Evolutionary conservation across 2,888 invertebrate species (phyloP).

Genomic region (Ganaspis brasiliensis): DNA sequence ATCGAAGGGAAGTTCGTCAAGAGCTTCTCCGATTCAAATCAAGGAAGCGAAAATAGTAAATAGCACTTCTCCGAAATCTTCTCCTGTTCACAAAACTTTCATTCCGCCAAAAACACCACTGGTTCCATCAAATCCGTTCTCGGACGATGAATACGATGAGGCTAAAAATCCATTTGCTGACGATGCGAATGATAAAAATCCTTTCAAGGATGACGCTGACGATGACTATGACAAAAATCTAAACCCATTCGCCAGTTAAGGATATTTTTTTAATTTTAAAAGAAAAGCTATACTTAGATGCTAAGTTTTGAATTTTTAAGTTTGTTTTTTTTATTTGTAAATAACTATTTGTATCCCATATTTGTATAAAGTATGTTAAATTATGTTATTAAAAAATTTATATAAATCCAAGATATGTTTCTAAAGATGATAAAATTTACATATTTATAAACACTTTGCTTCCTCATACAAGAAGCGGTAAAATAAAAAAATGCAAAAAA

Average conservation of each 20-base stretch:
- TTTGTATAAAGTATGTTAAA: conserved; percentile 27
- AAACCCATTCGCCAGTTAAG: conserved; percentile 85
- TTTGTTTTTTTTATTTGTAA: conserved; percentile 48
- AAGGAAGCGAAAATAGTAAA: conserved; percentile 74
- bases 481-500: too few relatives aligned
- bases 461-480: too few relatives aligned
- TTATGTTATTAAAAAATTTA: conserved; percentile 41
- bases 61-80: conserved; percentile 73
- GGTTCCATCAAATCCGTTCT: conserved; percentile 79
- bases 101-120: conserved; percentile 74
- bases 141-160: conserved; percentile 83
- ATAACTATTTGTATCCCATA: conserved; percentile 48
- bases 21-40: conserved; percentile 74
- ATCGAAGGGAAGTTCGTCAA: conserved; percentile 66
- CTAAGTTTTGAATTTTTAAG: neutral
- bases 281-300: too few relatives aligned
- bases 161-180: conserved; percentile 85
- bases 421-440: too few relatives aligned
- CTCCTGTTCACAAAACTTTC: conserved; percentile 74
- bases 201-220: conserved; percentile 83
- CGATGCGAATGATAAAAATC: conserved; percentile 83
- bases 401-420: too few relatives aligned
- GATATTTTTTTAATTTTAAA: neutral
- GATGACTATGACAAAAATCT: conserved; percentile 89
- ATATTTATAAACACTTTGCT: too few relatives aligned